These are phyloP conservation scores for Tipula vernalis DNA, from an alignment of 2,888 invertebrate species.

Conservation along the genomic window DNA sequence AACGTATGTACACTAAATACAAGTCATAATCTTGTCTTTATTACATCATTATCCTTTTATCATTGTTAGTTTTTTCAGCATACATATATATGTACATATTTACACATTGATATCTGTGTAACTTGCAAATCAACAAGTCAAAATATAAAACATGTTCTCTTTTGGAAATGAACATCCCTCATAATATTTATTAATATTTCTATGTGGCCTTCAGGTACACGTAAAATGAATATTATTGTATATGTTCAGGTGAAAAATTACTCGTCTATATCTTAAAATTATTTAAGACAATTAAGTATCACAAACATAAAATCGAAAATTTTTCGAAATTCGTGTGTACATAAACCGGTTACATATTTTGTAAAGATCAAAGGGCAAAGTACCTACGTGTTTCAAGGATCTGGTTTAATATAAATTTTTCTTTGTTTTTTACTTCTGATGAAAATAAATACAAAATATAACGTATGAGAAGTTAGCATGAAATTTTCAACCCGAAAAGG, in stretches of 20 bases:
- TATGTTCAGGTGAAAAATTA: neutral
- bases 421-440: no score
- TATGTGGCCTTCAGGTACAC: neutral
- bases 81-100: neutral
- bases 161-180: neutral
- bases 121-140: neutral
- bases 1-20: neutral
- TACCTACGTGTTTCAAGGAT: no score
- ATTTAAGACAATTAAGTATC: no score
- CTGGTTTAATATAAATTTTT: no score
- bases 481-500: no score
- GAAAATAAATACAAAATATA: no score
- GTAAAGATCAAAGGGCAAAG: no score
- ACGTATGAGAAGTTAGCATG: no score
- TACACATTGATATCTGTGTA: neutral
- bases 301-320: no score
- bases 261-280: neutral
- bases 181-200: neutral
- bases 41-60: neutral
- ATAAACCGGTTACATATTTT: no score
- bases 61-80: neutral
- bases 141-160: neutral
- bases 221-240: no score
- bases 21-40: neutral
- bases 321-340: no score